Evolutionary conservation across 2,113 vertebrate genomes (phyloP), one percentile per base, ranked within the genome.

Genomic region (Ascaphus truei): DNA sequence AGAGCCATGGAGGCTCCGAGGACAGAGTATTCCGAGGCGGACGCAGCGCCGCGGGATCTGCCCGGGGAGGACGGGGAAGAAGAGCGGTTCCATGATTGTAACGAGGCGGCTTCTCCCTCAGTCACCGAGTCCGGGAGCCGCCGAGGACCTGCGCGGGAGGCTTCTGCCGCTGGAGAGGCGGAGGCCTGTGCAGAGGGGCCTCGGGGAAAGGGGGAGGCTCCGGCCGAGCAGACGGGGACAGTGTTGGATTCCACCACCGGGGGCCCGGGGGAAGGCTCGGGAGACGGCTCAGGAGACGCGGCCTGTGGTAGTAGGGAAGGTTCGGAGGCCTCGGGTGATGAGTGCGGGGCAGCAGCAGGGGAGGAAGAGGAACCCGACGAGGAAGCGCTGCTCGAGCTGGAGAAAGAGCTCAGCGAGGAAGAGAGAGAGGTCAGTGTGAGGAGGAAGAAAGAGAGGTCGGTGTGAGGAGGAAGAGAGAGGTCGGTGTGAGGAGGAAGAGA

Each of bases 321-420:
- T 1, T 36, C 29, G 9, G 18, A 25, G 6, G 50, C 3, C 6
- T 4, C 26, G n/a, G 5, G n/a, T 3, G 7, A n/a, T 27, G 12
- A 8, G 26, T n/a, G 23, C 10, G 15, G 8, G 51, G 33, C 20
- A 33, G 9, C 2, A 6, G 47, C 51, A 55, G 27, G 50, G 23
- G 18, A 56, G 10, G 63, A 25, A 16, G 71, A 72, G 68, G 89
- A 92, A 7, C 50, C 83, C 39, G 90, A 92, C 34, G 91, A 92
- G 80, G 86, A 90, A 33, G 84, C 86, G 37, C 78, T 92, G 43
- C 39, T 85, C 68, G 87, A 92, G 53, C 74, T 91, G 60, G 89
- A 92, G 72, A 92, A 89, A 69, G 71, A 88, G 25, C 76, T 91
- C 82, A 80, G 89, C 18, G 84, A 89, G n/a, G 91, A 92, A 63